Evolutionary conservation across 53 echinoderm and acorn worm species (phyloP).

Genomic region (Paelopatides confundens): DNA sequence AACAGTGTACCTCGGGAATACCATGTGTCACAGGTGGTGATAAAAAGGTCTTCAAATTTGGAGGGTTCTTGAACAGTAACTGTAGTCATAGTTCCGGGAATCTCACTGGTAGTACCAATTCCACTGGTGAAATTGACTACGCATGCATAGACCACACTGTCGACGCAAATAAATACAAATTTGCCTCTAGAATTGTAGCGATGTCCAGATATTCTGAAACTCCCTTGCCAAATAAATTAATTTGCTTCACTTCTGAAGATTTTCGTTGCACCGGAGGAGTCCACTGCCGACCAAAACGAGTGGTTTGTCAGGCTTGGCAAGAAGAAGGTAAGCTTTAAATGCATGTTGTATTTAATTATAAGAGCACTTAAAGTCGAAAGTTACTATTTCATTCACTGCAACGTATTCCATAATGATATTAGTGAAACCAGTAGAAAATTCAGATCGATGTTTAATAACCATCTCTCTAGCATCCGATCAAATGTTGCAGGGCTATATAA

Average conservation of each 20-base stretch:
- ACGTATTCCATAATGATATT: no score
- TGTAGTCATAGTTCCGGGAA: background rate
- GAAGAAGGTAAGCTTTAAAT: no score
- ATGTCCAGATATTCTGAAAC: background rate
- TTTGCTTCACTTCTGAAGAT: background rate
- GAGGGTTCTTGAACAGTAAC: background rate
- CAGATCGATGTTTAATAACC: no score
- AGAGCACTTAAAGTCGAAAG: no score
- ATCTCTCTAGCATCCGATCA: no score
- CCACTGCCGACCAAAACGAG: background rate
- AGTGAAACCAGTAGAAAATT: no score
- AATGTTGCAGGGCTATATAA: no score
- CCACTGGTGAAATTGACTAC: background rate
- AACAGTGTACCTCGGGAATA: background rate
- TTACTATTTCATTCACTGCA: no score
- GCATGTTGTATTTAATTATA: no score
- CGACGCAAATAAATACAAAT: background rate
- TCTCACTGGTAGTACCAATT: background rate
- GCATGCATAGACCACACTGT: background rate
- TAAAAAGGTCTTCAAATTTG: background rate
- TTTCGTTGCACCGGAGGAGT: background rate
- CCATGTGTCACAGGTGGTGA: background rate
- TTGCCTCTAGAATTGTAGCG: background rate
- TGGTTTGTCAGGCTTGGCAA: background rate
- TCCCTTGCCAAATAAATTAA: background rate